Percentiles rank a stretch among this genome's conserved stretches.
phyloP scores from a whole-genome alignment of 2,888 invertebrate species.

The Pachymerium ferrugineum region DNA sequence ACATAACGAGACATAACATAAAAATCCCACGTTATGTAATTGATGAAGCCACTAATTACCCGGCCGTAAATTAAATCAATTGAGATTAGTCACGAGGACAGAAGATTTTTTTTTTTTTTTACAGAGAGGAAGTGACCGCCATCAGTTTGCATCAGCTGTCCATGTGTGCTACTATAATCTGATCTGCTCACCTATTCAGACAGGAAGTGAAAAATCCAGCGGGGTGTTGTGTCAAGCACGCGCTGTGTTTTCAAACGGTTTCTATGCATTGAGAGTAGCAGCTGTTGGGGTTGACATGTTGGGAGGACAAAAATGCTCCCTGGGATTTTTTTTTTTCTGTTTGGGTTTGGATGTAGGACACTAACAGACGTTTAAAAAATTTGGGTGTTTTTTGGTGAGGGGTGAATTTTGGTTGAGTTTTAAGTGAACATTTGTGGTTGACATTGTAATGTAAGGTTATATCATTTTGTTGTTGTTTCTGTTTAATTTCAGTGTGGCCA shows the following conservation, averaged over 20 bases:
- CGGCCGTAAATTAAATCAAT: constrained; percentile 1
- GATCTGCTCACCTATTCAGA: neutral
- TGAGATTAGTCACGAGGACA: constrained; percentile 1
- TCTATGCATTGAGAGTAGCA: neutral
- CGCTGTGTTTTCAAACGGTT: neutral
- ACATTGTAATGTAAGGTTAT: too few species aligned
- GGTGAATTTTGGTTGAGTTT: too few species aligned
- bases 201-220: neutral
- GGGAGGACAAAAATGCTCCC: neutral
- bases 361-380: too few species aligned
- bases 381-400: too few species aligned
- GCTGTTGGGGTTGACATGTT: neutral
- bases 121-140: neutral
- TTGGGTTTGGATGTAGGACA: too few species aligned
- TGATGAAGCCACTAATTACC: neutral
- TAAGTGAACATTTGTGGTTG: too few species aligned
- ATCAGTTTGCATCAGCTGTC: constrained; percentile 1
- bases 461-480: too few species aligned
- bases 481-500: too few species aligned
- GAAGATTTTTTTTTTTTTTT: too few species aligned
- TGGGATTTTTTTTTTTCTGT: too few species aligned
- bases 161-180: neutral
- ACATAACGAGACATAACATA: too few species aligned
- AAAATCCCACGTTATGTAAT: too few species aligned
- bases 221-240: neutral